These are phyloP conservation scores for Sabellastarte sp. DNA, from an alignment of 2,888 invertebrate genomes.

Conservation along the genomic window DNA sequence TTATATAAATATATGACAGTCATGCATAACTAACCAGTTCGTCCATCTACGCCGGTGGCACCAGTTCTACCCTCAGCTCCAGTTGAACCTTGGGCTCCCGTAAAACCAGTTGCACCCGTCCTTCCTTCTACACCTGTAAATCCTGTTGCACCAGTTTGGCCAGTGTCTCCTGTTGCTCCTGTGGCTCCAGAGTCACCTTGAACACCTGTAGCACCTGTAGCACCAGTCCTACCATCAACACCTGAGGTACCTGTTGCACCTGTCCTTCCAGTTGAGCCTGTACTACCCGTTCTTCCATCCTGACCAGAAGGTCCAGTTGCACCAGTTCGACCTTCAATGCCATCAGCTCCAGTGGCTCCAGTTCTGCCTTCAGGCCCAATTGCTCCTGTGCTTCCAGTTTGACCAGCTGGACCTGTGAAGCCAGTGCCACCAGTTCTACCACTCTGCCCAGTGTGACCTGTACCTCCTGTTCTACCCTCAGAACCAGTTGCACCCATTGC, in stretches of 20 bases:
- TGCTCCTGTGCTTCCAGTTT: slow-evolving; percentile 14
- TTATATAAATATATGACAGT: too few species aligned
- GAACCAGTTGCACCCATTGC: slow-evolving; percentile 67
- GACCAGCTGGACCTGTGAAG: slow-evolving; percentile 20
- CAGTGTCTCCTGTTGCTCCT: slow-evolving; percentile 14
- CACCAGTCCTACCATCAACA: background rate
- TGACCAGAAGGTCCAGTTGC: slow-evolving; percentile 30
- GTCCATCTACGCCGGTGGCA: slow-evolving; percentile 11
- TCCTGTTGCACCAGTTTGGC: slow-evolving; percentile 23
- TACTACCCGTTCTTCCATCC: slow-evolving; percentile 63
- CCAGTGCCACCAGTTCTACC: slow-evolving; percentile 24
- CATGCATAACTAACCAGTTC: too few species aligned
- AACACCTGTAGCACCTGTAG: slow-evolving; percentile 8
- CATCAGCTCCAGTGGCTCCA: slow-evolving; percentile 22
- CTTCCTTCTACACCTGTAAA: slow-evolving; percentile 21
- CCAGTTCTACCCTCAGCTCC: slow-evolving; percentile 17
- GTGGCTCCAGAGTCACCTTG: slow-evolving; percentile 13
- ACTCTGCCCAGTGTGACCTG: slow-evolving; percentile 13
- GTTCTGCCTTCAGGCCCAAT: slow-evolving; percentile 20
- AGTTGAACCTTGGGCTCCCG: slow-evolving; percentile 20
- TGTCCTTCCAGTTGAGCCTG: slow-evolving; percentile 13
- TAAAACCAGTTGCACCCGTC: slow-evolving; percentile 20
- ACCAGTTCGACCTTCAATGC: slow-evolving; percentile 18
- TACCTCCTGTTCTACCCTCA: slow-evolving; percentile 63
- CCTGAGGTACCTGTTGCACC: slow-evolving; percentile 22